phyloP scores from a whole-genome alignment of 2,797 vertebrate species.

The Pseudochirops corinnae region DNA sequence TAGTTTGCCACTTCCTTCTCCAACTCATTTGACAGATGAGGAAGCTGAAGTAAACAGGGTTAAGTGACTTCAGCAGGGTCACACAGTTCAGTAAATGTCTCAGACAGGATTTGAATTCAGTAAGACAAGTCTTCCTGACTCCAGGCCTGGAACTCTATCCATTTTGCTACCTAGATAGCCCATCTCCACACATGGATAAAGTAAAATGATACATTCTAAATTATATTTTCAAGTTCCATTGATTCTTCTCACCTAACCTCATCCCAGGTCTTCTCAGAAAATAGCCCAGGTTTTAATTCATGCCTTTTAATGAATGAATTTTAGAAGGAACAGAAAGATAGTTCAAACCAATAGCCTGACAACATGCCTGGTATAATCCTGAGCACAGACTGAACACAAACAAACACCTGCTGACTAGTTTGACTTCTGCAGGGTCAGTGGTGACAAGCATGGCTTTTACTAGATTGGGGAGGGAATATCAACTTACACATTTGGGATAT shows the following conservation, averaged over 20 bases:
- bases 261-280: background rate
- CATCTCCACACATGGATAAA: background rate
- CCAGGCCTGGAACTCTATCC: background rate
- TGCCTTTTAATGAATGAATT: background rate
- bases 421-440: background rate
- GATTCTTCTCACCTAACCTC: background rate
- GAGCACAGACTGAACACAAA: background rate
- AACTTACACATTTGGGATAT: background rate
- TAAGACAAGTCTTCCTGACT: background rate
- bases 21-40: background rate
- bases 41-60: background rate
- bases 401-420: background rate
- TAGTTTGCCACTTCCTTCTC: background rate
- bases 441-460: background rate
- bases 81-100: background rate
- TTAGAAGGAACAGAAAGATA: background rate
- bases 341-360: background rate
- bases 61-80: background rate
- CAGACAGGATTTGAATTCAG: background rate
- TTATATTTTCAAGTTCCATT: background rate
- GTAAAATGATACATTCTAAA: background rate
- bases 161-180: background rate
- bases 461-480: background rate
- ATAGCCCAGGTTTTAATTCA: background rate
- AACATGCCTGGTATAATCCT: background rate